Evolutionary conservation across 2,113 vertebrate genomes (phyloP), one percentile per base, ranked within the genome.

Genomic region (Pelecanoides urinatrix): DNA sequence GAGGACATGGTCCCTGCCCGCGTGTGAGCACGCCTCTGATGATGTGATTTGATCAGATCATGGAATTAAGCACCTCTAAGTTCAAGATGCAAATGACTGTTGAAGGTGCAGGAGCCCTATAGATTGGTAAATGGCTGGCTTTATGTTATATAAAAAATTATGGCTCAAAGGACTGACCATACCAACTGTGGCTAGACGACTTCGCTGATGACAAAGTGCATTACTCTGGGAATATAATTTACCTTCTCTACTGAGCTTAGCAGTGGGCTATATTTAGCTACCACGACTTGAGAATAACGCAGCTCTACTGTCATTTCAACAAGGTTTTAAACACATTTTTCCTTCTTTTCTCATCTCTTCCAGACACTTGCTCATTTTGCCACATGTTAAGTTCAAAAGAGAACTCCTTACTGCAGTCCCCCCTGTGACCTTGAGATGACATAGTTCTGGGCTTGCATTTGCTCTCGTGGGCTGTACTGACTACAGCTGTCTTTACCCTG

Each of bases 401-500:
- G 29, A 71, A n/a, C 10, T 75, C 38, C 52, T 6, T 2, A 8
- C 32, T 62, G 55, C 75, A 89, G 76, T 40, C 29, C 30, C 17
- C 47, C 13, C 68, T n/a, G 1, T 0, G 26, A 13, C 30, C 36
- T 13, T 1, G 6, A 36, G 34, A 7, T 34, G 5, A 58, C 19
- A 2, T 1, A 26, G 13, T 1, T 13, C 38, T 18, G 14, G 40
- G 36, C 34, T 20, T 3, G 16, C 17, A 1, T 11, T 36, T n/a
- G 23, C 34, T 18, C 65, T 34, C 44, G 7, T 0, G 9, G 21
- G 50, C 30, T 14, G 21, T 5, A 11, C 0, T 38, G 61, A 21
- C 42, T 18, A 11, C 70, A 42, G 45, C 65, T 61, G 30, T 10
- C 52, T 66, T 26, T 1, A 38, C 65, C 21, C 4, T 13, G 19